These are phyloP conservation scores for Phymanthus crucifer DNA, from an alignment of 92 coral and sea anemone species.

Conservation along the genomic window DNA sequence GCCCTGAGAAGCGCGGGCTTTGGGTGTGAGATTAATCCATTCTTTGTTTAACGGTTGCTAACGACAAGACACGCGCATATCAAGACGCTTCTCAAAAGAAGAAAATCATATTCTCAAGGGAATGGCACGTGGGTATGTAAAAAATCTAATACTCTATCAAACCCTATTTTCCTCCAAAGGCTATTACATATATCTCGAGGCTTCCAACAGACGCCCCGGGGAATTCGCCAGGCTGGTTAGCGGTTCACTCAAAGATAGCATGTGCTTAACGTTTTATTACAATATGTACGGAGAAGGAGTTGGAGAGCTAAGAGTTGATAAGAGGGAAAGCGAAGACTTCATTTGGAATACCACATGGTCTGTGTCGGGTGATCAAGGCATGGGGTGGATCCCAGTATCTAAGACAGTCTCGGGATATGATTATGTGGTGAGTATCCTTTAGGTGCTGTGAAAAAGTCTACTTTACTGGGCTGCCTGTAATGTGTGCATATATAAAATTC, in stretches of 20 bases:
- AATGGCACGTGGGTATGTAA: neutral
- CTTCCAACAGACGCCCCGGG: constrained; percentile 30
- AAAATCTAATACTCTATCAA: no score
- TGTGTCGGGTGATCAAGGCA: constrained; percentile 40
- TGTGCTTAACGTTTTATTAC: constrained; percentile 42
- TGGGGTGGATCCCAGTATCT: constrained; percentile 14
- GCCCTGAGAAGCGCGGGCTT: no score
- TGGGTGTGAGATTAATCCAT: no score
- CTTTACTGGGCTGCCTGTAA: neutral
- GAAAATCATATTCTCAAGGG: no score
- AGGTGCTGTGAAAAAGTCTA: neutral
- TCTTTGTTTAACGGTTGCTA: no score
- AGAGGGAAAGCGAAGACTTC: constrained; percentile 15
- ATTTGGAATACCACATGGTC: constrained; percentile 45
- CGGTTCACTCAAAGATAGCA: constrained; percentile 21
- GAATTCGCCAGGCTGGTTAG: constrained; percentile 42
- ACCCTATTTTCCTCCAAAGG: no score
- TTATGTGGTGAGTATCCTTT: constrained; percentile 22
- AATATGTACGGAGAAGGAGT: constrained; percentile 52
- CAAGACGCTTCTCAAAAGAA: no score
- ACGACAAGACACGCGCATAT: no score
- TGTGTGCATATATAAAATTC: no score
- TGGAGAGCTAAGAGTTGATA: constrained; percentile 40
- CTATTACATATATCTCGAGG: constrained; percentile 38
- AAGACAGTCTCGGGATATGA: constrained; percentile 29